Base-by-base conservation (phyloP, 1,140 invertebrate species). In the Camponotus pennsylvanicus region DNA sequence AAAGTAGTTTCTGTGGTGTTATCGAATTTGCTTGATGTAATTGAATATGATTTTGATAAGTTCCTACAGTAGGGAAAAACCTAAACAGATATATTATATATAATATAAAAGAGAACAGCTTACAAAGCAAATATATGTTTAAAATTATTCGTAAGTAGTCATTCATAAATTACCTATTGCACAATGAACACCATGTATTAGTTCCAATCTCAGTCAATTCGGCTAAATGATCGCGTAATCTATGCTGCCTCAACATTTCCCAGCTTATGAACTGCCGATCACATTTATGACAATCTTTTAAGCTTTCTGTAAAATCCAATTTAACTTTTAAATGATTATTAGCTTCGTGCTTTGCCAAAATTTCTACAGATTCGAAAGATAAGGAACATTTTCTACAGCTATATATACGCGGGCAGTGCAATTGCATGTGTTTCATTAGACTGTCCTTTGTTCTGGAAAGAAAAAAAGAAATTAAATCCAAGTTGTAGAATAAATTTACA, bases 221-320 rank as follows among this genome's bases (percentile, higher is more conserved):
- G 13, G 85, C 89, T 9, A 91, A 75, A 85, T 94, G 93, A 86
- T 94, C 92, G 3, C 92, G 84, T 77, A 93, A 67, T 87, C 92
- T 92, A 57, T 94, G 93, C 57, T 94, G 90, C 66, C 84, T 91
- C 9, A 94, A 76, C 93, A 94, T 94, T 71, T 94, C 92, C 92
- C 92, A 93, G 40, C 92, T 93, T 11, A 93, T 86, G 73, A 94
- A 94, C 70, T 94, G 89, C n/a, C 92, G 90, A 69, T 94, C 92
- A 49, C 93, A 94, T 77, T 92, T 89, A 79, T 93, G 86, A 57
- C 93, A 94, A 40, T 92, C 89, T 37, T 93, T 89, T 7, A 92
- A 79, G n/a, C 70, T 88, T 86, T 91, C 89, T 18, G 92, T 87
- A 64, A 92, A 92, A 76, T 93, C 91, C n/a, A 93, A 59, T 18